Evolutionary conservation across 1,140 invertebrate species (phyloP), one percentile per base, ranked within the genome.

Genomic region (Leptinotarsa undecemlineata): DNA sequence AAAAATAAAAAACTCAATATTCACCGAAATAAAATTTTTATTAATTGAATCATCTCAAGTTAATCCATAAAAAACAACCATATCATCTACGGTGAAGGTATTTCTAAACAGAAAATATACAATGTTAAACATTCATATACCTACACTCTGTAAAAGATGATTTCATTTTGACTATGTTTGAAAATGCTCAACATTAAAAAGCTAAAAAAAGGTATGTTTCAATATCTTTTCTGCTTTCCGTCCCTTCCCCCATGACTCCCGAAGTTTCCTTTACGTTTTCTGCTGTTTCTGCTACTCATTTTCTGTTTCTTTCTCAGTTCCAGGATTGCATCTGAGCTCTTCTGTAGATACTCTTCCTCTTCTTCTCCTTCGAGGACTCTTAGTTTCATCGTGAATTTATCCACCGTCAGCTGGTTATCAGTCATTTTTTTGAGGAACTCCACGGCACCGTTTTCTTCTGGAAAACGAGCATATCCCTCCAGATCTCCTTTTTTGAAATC

Each of bases 401-500:
- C 86, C 15, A 91, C 83, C 79, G 85, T 87, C 5, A 90, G 48
- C 85, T 91, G 91, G 0, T 86, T 87, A 70, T 92, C 88, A 5
- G 86, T 85, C 68, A 92, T 85, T 83, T 93, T 92, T 62, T 91
- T 90, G 71, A 90, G 80, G 74, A 92, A 82, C 72, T 87, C 85
- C 73, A 90, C 89, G 2, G 93, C 94, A 26, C 88, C 83, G 81
- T 93, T 89, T 81, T 92, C 92, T 77, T 91, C 90, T 13, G 88
- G 33, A 20, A 95, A 85, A 63, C 94, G 87, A 14, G 95, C 86
- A 82, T 90, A 92, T 13, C 93, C 94, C 80, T 92, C 88, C 1
- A 87, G 85, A 75, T 95, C 89, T 11, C 93, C 94, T 72, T 88
- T 89, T 75, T 89, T 90, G 81, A 90, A 95, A 79, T 95, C 92